Percentiles rank a stretch among this genome's conserved stretches.
These are phyloP conservation scores for Myiagra hebetior DNA, from an alignment of 2,113 vertebrate species.

Conservation along the genomic window DNA sequence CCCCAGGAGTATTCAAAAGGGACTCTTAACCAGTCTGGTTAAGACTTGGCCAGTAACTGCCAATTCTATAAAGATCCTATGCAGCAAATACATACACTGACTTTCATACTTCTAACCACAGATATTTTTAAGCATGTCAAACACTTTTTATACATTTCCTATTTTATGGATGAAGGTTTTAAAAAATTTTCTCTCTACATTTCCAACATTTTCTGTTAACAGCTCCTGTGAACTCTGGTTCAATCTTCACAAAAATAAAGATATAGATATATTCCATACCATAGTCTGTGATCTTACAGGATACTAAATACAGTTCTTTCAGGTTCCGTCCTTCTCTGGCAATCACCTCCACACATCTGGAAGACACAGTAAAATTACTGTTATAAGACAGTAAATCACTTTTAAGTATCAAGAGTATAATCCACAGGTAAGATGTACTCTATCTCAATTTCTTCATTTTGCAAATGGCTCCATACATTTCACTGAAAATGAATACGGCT, in stretches of 20 bases:
- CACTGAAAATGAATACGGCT: background rate
- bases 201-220: background rate
- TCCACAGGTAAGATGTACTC: background rate
- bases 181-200: background rate
- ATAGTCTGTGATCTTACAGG: conserved; percentile 98
- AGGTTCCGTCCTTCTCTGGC: conserved; percentile 95
- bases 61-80: background rate
- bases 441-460: background rate
- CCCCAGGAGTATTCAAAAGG: background rate
- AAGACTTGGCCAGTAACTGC: background rate
- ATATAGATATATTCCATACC: conserved; percentile 77
- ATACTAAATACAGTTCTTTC: conserved; percentile 97
- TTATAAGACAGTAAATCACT: background rate
- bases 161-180: background rate
- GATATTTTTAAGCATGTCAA: background rate
- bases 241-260: background rate
- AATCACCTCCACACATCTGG: conserved; percentile 98
- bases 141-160: background rate
- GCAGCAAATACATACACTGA: background rate
- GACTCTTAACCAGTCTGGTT: background rate
- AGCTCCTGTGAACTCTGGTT: background rate
- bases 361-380: conserved; percentile 61
- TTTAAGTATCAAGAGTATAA: background rate
- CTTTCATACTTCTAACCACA: background rate
- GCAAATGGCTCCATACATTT: background rate